A percentile compares a stretch with the other conserved stretches of the same genome.
Evolutionary conservation across 2,113 vertebrate species (phyloP).

Genomic region (Ageneiosus marmoratus): DNA sequence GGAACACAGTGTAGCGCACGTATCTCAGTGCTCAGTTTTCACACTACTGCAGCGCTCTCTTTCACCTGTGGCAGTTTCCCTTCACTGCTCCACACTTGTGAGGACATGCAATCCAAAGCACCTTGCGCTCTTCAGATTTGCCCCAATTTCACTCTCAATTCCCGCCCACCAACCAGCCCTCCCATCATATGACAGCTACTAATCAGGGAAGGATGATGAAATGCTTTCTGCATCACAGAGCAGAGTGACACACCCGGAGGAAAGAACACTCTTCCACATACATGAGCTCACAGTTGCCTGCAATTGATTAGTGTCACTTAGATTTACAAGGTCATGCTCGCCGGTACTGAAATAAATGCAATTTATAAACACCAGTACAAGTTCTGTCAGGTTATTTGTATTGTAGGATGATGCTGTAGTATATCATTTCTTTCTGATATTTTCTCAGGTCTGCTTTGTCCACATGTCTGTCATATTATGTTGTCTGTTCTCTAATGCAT

Average conservation of each 20-base stretch:
- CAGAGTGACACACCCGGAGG: background rate
- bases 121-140: background rate
- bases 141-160: background rate
- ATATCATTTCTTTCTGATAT: background rate
- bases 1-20: background rate
- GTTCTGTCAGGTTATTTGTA: background rate
- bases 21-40: background rate
- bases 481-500: background rate
- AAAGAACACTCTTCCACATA: background rate
- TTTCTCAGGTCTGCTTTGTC: background rate
- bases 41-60: background rate
- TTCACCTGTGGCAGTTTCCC: background rate
- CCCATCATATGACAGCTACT: background rate
- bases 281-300: background rate
- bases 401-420: background rate
- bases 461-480: background rate
- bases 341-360: background rate
- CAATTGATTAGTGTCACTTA: background rate
- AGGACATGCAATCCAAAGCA: background rate
- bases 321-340: background rate
- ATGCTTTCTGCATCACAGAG: background rate
- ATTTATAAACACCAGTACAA: background rate
- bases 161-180: background rate
- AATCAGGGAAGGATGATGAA: background rate
- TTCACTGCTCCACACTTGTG: background rate